phyloP scores from a whole-genome alignment of 1,140 invertebrate species.

The Procambarus virginalis region DNA sequence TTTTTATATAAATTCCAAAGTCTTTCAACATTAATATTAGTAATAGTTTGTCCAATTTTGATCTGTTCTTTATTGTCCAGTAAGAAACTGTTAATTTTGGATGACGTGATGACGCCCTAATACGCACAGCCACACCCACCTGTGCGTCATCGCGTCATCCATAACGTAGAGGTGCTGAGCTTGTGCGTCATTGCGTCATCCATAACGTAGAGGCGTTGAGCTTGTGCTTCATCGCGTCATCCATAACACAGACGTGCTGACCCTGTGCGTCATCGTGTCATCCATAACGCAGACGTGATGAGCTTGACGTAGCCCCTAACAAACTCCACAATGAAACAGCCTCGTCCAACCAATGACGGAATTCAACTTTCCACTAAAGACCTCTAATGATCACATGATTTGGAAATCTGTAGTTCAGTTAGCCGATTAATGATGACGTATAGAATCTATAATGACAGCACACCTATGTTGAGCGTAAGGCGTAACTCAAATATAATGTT shows the following conservation, averaged over 20 bases:
- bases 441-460: background rate
- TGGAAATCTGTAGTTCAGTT: slow-evolving; percentile 1
- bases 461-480: background rate
- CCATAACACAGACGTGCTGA: too few species aligned
- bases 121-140: too few species aligned
- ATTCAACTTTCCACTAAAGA: slow-evolving; percentile 10
- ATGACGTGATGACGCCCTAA: too few species aligned
- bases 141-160: too few species aligned
- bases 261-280: background rate
- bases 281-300: background rate
- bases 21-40: too few species aligned
- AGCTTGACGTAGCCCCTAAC: background rate
- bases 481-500: slow-evolving; percentile 1
- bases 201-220: too few species aligned
- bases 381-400: background rate
- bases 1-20: too few species aligned
- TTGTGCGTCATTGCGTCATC: too few species aligned
- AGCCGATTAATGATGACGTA: slow-evolving; percentile 8
- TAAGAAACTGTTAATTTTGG: too few species aligned
- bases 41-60: too few species aligned
- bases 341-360: background rate
- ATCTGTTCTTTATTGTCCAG: too few species aligned
- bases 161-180: too few species aligned
- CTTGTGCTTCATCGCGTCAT: background rate
- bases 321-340: background rate